Conservation (phyloP, 1,140 invertebrate genomes). For the Pararge aegeria region DNA sequence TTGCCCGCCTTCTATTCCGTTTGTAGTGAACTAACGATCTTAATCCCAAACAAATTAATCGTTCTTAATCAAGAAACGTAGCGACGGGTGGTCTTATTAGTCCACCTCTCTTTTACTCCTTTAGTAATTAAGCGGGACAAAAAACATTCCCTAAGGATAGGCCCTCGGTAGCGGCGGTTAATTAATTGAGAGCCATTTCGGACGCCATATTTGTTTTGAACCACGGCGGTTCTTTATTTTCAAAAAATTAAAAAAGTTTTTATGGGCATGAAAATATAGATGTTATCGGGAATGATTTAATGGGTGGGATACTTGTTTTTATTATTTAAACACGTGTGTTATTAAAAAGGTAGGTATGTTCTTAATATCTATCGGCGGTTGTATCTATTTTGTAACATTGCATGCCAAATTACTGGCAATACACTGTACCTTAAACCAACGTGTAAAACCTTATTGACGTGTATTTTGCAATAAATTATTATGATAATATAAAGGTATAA, state of each 20-base stretch:
- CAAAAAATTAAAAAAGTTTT: conserved; percentile 6
- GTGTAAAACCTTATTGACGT: no score
- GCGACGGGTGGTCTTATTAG: conserved; percentile 55
- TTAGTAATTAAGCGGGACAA: conserved; percentile 29
- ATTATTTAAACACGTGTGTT: background rate
- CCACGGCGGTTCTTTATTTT: background rate
- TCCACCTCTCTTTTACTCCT: conserved; percentile 28
- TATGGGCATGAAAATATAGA: conserved; percentile 15
- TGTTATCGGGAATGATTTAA: conserved; percentile 15
- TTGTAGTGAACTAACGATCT: background rate
- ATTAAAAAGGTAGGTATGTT: background rate
- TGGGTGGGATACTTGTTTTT: conserved; percentile 11
- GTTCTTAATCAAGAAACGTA: conserved; percentile 41
- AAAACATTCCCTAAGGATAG: conserved; percentile 26
- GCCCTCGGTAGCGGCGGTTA: conserved; percentile 44
- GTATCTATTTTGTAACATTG: no score
- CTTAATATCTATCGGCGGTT: no score
- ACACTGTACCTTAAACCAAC: no score
- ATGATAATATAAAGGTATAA: no score
- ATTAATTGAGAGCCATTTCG: conserved; percentile 48
- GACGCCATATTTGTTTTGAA: conserved; percentile 44
- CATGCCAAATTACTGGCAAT: no score
- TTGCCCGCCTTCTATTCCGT: background rate
- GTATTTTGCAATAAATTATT: no score
- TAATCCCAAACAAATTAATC: conserved; percentile 37